Conservation (phyloP, 2,888 invertebrate species). For the Apeira syringaria region DNA sequence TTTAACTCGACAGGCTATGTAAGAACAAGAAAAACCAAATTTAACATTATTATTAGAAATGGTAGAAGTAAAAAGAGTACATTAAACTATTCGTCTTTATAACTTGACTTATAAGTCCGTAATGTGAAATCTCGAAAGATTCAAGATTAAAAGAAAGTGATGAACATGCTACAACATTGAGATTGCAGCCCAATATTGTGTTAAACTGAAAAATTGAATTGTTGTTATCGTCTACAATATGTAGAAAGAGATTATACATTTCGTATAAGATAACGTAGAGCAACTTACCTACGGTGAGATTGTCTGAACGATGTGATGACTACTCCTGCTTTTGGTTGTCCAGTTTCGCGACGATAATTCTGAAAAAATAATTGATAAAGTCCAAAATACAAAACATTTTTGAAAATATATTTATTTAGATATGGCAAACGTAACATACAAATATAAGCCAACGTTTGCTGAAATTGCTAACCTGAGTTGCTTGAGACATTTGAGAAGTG, state of each 20-base stretch:
- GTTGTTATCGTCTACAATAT: slow-evolving; percentile 33
- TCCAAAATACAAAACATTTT: no score
- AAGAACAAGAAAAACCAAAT: not conserved
- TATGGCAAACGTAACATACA: no score
- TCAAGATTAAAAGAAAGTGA: slow-evolving; percentile 22
- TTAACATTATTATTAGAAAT: not conserved
- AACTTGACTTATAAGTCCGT: slow-evolving; percentile 6
- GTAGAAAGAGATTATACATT: slow-evolving; percentile 29
- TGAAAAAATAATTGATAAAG: slow-evolving; percentile 37
- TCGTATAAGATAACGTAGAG: not conserved
- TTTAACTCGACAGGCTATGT: slow-evolving; percentile 6
- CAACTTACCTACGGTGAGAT: slow-evolving; percentile 90
- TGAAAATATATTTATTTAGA: no score
- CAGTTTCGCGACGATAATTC: slow-evolving; percentile 77
- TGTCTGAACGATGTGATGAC: slow-evolving; percentile 95
- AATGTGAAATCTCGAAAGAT: slow-evolving; percentile 12
- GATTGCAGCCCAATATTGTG: slow-evolving; percentile 55
- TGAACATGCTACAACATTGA: slow-evolving; percentile 69
- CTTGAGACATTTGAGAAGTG: slow-evolving; percentile 72
- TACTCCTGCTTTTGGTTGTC: slow-evolving; percentile 90
- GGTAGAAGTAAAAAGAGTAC: not conserved
- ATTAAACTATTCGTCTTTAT: not conserved
- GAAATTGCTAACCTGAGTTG: slow-evolving; percentile 68
- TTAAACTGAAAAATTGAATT: slow-evolving; percentile 41
- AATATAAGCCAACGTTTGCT: no score